Base-by-base conservation (phyloP, 1,140 invertebrate genomes). In the Cryptotermes secundus region DNA sequence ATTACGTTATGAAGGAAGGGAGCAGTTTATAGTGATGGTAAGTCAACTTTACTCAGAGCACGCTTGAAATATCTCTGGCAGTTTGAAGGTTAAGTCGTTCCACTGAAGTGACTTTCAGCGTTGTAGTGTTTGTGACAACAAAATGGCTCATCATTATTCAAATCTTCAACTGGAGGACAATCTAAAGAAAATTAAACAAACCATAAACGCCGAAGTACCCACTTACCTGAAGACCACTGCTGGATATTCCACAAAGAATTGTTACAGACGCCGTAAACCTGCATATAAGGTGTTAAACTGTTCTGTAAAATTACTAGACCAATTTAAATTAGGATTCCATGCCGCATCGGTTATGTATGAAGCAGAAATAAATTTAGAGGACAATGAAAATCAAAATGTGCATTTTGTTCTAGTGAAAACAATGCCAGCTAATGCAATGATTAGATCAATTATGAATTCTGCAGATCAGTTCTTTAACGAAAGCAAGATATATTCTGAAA, bases 401-500 rank as follows among this genome's bases (percentile, higher is more conserved):
- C 59, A 31, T 14, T 12, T 9, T 31, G 22, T 45, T 3, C 26
- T 82, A 31, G n/a, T 82, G 81, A 82, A 82, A 31, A 19, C 38
- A 31, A 53, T 82, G 81, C 35, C 38, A 45, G 22, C 35, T 26
- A 34, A 49, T 42, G 26, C 38, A 82, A n/a, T 34, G 12, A 2
- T 82, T 2, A 26, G 81, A 34, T 9, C 14, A 14, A 34, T 34
- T n/a, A 22, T 31, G 19, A 82, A 45, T 42, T 45, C 38, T 26
- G 35, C 14, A 26, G 45, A 82, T 45, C 81, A 82, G 38, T 82
- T 82, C 19, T 82, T 45, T 45, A 82, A 82, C 31, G 81, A 82
- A 31, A 45, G 38, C n/a, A 38, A n/a, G n/a, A n/a, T 49, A 9
- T 82, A n/a, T n/a, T 82, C 81, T 34, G 38, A 24, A 24, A 34